Evolutionary conservation across 1,140 invertebrate genomes (phyloP).

Genomic region (Brevipalpus yothersi): DNA sequence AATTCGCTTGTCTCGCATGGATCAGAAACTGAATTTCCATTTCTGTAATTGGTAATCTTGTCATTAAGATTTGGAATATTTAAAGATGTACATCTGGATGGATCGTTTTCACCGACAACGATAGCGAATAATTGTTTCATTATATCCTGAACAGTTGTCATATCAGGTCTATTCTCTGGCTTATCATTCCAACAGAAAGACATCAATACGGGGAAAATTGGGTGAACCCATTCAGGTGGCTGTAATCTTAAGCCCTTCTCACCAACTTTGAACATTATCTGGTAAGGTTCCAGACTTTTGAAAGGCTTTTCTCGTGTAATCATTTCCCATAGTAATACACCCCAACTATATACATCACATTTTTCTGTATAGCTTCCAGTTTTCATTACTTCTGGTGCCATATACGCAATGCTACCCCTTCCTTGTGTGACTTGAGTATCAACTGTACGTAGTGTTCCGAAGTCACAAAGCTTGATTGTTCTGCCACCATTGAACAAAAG

Average conservation of each 20-base stretch:
- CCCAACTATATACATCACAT: conserved; percentile 96
- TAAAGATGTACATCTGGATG: too few relatives aligned
- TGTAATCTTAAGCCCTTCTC: conserved; percentile 54
- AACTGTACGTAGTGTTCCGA: conserved; percentile 57
- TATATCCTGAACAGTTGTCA: too few relatives aligned
- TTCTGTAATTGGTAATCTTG: too few relatives aligned
- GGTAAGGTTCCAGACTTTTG: neutral
- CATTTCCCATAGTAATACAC: conserved; percentile 92
- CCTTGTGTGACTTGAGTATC: conserved; percentile 93
- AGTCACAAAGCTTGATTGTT: conserved; percentile 88
- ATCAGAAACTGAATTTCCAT: too few relatives aligned
- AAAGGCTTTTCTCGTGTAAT: conserved; percentile 57
- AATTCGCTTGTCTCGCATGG: too few relatives aligned
- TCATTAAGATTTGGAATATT: too few relatives aligned
- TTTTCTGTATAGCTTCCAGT: conserved; percentile 65
- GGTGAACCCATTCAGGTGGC: conserved; percentile 54
- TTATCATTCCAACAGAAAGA: conserved; percentile 69
- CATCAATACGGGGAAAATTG: conserved; percentile 62
- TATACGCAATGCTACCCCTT: conserved; percentile 77
- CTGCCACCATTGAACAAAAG: conserved; percentile 62
- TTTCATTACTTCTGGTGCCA: conserved; percentile 60
- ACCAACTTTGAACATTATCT: conserved; percentile 65
- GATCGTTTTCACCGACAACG: too few relatives aligned
- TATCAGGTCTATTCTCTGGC: too few relatives aligned
- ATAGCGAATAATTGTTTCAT: too few relatives aligned